Conservation (phyloP, 2,888 invertebrate species). For the Parelbella ahira region DNA sequence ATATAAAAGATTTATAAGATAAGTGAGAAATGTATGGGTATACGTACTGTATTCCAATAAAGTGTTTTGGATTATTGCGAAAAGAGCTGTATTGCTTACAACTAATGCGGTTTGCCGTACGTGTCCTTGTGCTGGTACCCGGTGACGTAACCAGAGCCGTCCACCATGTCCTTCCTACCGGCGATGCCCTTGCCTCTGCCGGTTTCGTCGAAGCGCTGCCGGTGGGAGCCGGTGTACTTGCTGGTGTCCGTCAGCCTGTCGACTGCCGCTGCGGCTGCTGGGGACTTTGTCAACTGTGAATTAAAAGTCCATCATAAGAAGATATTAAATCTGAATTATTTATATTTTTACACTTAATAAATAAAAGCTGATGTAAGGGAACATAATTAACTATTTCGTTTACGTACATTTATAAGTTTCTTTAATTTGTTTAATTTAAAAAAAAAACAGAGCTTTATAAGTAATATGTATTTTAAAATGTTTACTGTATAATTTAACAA, state of each 20-base stretch:
- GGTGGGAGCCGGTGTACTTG: slow-evolving; percentile 93
- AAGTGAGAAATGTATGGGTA: slow-evolving; percentile 18
- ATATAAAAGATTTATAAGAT: slow-evolving; percentile 13
- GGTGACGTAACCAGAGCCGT: slow-evolving; percentile 89
- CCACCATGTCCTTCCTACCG: slow-evolving; percentile 88
- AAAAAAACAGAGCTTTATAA: too few relatives aligned
- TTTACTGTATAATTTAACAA: too few relatives aligned
- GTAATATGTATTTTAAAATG: too few relatives aligned
- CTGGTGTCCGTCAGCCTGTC: slow-evolving; percentile 91
- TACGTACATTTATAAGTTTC: too few relatives aligned
- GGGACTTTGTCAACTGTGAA: slow-evolving; percentile 62
- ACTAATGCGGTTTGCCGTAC: slow-evolving; percentile 82
- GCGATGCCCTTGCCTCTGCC: slow-evolving; percentile 93
- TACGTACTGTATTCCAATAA: slow-evolving; percentile 5
- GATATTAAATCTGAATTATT: too few relatives aligned
- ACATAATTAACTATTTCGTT: too few relatives aligned
- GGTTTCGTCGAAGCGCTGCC: slow-evolving; percentile 90
- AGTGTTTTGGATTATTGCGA: slow-evolving; percentile 1
- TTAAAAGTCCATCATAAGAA: too few relatives aligned
- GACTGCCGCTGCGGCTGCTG: slow-evolving; percentile 80
- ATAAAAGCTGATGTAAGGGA: too few relatives aligned
- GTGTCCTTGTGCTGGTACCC: slow-evolving; percentile 92
- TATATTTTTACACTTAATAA: too few relatives aligned
- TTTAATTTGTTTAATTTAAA: too few relatives aligned
- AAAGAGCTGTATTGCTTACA: slow-evolving; percentile 9